Conservation (phyloP, 2,113 vertebrate species). For the Emberiza fucata region DNA sequence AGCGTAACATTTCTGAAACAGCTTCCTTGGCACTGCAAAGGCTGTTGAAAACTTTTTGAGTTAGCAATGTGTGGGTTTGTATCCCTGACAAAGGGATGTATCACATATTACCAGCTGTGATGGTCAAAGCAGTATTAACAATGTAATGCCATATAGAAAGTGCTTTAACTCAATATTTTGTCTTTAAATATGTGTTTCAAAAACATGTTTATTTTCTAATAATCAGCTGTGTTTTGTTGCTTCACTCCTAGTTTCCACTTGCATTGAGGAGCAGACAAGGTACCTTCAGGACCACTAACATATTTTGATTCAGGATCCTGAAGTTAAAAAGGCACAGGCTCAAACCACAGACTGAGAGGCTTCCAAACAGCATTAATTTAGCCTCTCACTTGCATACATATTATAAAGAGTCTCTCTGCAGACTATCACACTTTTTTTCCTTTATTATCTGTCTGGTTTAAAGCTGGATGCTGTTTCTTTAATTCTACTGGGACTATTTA, state of each 20-base stretch:
- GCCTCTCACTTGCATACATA: not conserved
- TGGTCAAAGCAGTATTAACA: not conserved
- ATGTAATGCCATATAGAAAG: not conserved
- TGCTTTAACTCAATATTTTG: not conserved
- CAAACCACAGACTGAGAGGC: not conserved
- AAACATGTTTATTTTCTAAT: not conserved
- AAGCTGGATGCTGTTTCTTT: not conserved
- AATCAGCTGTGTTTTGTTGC: not conserved
- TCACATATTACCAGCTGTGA: not conserved
- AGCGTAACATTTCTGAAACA: not conserved
- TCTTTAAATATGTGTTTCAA: fast-evolving
- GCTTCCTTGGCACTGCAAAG: not conserved
- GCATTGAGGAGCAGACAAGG: not conserved
- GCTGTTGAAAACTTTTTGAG: not conserved
- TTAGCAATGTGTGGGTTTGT: not conserved
- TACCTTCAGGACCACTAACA: not conserved
- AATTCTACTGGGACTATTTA: not conserved
- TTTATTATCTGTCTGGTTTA: not conserved
- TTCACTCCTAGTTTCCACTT: not conserved
- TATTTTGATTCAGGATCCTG: not conserved
- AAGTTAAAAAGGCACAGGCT: not conserved
- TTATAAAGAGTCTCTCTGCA: not conserved
- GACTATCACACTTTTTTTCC: not conserved
- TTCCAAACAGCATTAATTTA: not conserved
- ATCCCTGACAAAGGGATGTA: fast-evolving